Evolutionary conservation across 2,113 vertebrate genomes (phyloP).

Genomic region (Potamarius usumacintae): DNA sequence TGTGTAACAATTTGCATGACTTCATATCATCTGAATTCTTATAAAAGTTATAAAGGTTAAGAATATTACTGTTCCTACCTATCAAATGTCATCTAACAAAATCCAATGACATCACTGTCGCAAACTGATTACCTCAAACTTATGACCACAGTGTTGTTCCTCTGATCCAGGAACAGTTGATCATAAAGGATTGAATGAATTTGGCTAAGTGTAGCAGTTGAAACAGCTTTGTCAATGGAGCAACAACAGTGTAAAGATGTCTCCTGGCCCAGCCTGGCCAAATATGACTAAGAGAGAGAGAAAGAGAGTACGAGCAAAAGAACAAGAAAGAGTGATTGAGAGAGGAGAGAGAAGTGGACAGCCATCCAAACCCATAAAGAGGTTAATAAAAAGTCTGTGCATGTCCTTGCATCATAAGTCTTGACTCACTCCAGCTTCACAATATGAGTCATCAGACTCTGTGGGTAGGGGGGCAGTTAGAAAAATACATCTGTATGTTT

Average conservation of each 20-base stretch:
- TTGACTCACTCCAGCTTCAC: conserved; percentile 56
- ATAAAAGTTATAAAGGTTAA: not conserved
- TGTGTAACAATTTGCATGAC: not conserved
- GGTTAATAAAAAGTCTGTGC: conserved; percentile 27
- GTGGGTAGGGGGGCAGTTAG: not conserved
- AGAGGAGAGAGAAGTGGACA: not conserved
- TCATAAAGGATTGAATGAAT: not conserved
- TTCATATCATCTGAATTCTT: not conserved
- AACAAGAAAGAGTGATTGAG: not conserved
- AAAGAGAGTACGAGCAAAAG: not conserved
- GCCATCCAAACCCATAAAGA: conserved; percentile 59
- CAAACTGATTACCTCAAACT: not conserved
- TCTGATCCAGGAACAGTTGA: not conserved
- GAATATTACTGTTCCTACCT: not conserved
- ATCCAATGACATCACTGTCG: not conserved
- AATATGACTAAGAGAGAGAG: not conserved
- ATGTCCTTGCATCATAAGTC: conserved; percentile 60
- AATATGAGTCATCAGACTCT: conserved; percentile 46
- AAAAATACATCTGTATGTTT: conserved; percentile 17
- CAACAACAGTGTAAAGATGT: not conserved
- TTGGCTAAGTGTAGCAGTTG: not conserved
- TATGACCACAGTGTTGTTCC: not conserved
- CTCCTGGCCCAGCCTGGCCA: not conserved
- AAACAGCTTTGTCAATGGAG: not conserved
- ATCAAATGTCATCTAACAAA: not conserved